These are phyloP conservation scores for Protophormia terraenovae DNA, from an alignment of 2,888 invertebrate species.

Conservation along the genomic window DNA sequence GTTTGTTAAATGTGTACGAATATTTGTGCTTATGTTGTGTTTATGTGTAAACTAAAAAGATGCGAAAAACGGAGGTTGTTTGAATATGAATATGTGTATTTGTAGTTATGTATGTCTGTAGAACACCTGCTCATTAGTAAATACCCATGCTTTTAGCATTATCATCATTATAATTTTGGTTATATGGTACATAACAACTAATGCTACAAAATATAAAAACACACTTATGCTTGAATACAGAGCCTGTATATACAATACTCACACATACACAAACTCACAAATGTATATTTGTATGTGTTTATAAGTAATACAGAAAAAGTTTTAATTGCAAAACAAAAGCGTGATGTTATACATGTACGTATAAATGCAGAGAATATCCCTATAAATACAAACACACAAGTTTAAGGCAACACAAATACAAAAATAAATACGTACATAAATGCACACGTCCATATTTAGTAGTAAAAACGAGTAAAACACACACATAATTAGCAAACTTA, in stretches of 20 bases:
- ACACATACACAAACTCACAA: background rate
- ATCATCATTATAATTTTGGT: slow-evolving; percentile 44
- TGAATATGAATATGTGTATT: background rate
- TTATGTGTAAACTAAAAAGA: slow-evolving; percentile 22
- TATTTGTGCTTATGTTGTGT: background rate
- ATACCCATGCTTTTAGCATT: slow-evolving; percentile 54
- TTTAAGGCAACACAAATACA: background rate
- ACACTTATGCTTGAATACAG: too few species aligned
- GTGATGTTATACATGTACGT: background rate
- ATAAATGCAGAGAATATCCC: background rate
- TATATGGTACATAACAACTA: slow-evolving; percentile 19
- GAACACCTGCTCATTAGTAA: slow-evolving; percentile 63
- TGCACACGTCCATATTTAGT: slow-evolving; percentile 48
- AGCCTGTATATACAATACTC: too few species aligned
- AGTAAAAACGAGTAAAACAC: slow-evolving; percentile 39
- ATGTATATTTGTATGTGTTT: background rate
- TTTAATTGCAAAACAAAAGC: slow-evolving; percentile 65
- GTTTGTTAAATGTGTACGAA: background rate
- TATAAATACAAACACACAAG: background rate
- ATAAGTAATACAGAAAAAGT: slow-evolving; percentile 49
- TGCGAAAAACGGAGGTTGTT: background rate
- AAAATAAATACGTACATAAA: slow-evolving; percentile 18
- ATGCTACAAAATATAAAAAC: background rate
- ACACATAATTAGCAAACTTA: slow-evolving; percentile 67
- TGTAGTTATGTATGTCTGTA: background rate